Percentiles rank a stretch among this genome's conserved stretches.
phyloP scores from a whole-genome alignment of 2,113 vertebrate species.

The Columba janthina region DNA sequence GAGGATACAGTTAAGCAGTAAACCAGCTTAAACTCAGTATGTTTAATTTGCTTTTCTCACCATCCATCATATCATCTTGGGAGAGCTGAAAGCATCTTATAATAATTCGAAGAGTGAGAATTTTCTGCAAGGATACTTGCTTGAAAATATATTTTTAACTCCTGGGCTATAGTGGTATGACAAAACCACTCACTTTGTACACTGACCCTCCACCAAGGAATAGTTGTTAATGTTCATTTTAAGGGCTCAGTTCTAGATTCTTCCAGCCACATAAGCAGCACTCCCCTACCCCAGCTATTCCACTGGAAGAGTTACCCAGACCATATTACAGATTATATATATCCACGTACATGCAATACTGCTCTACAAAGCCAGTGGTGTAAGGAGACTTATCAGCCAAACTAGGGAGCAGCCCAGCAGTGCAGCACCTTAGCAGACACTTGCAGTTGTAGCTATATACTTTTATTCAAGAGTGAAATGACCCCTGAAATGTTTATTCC shows the following conservation, averaged over 20 bases:
- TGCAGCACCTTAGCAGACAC: background rate
- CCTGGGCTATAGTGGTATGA: background rate
- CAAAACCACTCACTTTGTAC: background rate
- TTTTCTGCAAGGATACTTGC: conserved; percentile 39
- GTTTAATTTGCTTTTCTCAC: conserved; percentile 54
- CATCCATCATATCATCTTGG: conserved; percentile 27
- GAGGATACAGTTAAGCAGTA: conserved; percentile 61
- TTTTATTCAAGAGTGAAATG: background rate
- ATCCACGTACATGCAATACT: background rate
- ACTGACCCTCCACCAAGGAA: background rate
- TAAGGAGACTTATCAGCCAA: background rate
- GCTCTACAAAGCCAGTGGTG: background rate
- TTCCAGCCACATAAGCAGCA: background rate
- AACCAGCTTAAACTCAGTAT: conserved; percentile 60
- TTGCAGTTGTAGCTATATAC: background rate
- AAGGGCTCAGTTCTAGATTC: background rate
- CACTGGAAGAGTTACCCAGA: background rate
- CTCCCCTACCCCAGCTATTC: background rate
- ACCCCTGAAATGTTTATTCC: background rate
- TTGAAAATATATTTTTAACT: conserved; percentile 38
- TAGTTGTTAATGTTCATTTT: background rate
- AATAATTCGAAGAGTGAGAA: conserved; percentile 41
- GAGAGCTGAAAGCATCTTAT: conserved; percentile 38
- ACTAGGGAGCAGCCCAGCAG: background rate
- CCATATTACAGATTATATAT: background rate